Base-by-base conservation (phyloP, 2,113 vertebrate genomes). In the Carlito syrichta region DNA sequence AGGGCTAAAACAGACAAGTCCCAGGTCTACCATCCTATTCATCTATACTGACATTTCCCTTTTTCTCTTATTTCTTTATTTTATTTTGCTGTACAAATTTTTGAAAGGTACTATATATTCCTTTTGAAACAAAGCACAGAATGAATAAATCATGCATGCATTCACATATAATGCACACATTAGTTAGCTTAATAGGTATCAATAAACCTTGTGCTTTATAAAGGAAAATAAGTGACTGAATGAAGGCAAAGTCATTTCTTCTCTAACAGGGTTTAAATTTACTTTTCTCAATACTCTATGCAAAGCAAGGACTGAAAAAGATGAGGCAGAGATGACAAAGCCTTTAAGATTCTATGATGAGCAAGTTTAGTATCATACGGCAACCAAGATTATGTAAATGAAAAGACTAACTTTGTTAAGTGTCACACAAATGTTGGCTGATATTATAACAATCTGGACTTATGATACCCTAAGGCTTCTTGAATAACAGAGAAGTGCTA, bases 351-450 rank as follows among this genome's bases (percentile, higher is more conserved):
- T 69, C 66, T 35, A 50, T 77, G 32, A 38, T 22, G 68, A 89
- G 11, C 68, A 91, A 93, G 22, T 76, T 91, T 50, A 83, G 54
- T 54, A 74, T 79, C 22, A 88, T 56, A 86, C 38, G 86, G 12
- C 40, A 77, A 62, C 88, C 43, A 96, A 62, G 35, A 96, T 95
- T 95, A 96, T 91, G 89, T 56, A 98, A 97, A 97, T 96, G 77
- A 95, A 93, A 97, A 94, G 62, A 73, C 54, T 93, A 95, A 95
- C 86, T 83, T 23, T 50, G 54, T 93, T 97, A 96, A 97, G 77
- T 89, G 89, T 20, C 82, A 94, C 68, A 86, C 66, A 93, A 94
- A 95, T 97, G 43, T 35, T 82, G 62, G 54, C 19, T 86, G 82
- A 94, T 97, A 66, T 94, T 94, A 91, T 91, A 96, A 93, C 60